Evolutionary conservation across 2,113 vertebrate species (phyloP).

Genomic region (Pseudois nayaur): DNA sequence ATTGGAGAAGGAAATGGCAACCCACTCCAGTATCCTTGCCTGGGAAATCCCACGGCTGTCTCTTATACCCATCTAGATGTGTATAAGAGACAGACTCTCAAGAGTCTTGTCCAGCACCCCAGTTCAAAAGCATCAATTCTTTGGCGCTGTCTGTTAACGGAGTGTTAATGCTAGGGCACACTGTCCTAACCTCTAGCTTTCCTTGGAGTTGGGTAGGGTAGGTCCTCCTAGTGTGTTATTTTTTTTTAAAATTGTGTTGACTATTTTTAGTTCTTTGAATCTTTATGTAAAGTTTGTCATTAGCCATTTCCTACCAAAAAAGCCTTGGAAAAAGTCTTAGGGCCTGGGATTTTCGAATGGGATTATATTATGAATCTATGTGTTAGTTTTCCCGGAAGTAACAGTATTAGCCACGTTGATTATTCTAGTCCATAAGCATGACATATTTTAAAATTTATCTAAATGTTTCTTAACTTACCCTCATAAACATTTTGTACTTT

Average conservation of each 20-base stretch:
- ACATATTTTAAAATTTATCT: background rate
- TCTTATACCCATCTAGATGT: too few species aligned
- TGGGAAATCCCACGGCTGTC: too few species aligned
- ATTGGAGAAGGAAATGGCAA: too few species aligned
- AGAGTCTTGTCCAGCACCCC: too few species aligned
- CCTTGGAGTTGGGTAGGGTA: background rate
- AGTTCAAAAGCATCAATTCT: too few species aligned
- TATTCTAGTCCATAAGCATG: background rate
- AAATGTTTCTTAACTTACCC: background rate
- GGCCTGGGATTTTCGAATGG: background rate
- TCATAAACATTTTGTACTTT: background rate
- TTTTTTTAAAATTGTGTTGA: background rate
- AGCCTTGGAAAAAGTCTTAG: background rate
- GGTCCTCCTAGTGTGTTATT: background rate
- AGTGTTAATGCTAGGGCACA: background rate
- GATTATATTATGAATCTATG: background rate
- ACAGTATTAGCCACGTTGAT: background rate
- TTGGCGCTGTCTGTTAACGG: rapidly evolving
- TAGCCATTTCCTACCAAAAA: background rate
- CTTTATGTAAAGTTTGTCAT: background rate
- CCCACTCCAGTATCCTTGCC: too few species aligned
- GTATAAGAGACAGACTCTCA: too few species aligned
- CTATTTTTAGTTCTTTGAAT: background rate
- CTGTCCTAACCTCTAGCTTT: background rate
- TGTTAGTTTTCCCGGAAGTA: background rate